Conservation (phyloP, 2,888 invertebrate species). For the Apantesis nais region DNA sequence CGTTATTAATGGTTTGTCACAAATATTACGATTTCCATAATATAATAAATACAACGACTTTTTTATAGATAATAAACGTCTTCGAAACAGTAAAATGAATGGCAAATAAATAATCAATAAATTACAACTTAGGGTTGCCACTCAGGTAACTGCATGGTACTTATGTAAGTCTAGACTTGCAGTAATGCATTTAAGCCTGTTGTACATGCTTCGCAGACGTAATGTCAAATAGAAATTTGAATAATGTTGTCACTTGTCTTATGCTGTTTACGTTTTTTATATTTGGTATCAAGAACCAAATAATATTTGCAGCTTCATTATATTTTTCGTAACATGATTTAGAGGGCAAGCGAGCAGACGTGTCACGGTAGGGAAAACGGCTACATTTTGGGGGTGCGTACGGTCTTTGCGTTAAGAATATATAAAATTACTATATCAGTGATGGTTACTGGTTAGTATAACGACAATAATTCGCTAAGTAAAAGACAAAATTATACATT, state of each 20-base stretch:
- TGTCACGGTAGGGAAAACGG: no score
- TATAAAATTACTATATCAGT: no score
- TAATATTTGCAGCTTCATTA: no score
- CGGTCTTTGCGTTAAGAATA: no score
- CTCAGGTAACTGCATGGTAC: constrained; percentile 12
- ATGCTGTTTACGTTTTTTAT: not conserved
- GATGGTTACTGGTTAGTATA: no score
- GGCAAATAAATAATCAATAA: constrained; percentile 25
- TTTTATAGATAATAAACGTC: not conserved
- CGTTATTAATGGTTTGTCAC: not conserved
- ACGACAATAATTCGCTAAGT: no score
- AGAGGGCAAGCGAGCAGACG: no score
- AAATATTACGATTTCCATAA: not conserved
- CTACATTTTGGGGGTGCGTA: no score
- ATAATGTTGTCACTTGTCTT: not conserved
- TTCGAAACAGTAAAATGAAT: constrained; percentile 14
- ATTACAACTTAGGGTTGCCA: constrained; percentile 22
- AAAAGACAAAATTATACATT: no score
- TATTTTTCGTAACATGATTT: no score
- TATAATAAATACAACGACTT: not conserved
- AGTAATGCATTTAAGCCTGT: constrained; percentile 10
- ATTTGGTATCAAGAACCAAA: not conserved
- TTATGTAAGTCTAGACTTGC: constrained; percentile 14
- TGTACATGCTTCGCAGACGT: constrained; percentile 8
- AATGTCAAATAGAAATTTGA: not conserved